Evolutionary conservation across 2,113 vertebrate species (phyloP).

Genomic region (Morone saxatilis): DNA sequence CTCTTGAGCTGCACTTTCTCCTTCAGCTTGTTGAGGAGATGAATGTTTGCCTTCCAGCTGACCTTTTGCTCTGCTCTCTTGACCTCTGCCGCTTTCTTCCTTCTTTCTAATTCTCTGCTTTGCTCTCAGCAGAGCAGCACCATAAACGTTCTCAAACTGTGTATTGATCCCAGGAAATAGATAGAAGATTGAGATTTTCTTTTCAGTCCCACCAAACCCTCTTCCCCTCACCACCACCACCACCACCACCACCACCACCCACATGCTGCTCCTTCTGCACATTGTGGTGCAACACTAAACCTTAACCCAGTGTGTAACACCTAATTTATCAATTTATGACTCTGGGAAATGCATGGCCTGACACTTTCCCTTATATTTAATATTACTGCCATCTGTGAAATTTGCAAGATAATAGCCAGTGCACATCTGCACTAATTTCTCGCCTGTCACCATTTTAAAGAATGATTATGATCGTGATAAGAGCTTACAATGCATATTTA

Average conservation of each 20-base stretch:
- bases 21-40: conserved; percentile 30
- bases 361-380: background rate
- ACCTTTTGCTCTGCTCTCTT: conserved; percentile 44
- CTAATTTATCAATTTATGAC: conserved; percentile 13
- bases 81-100: conserved; percentile 27
- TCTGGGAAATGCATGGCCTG: conserved; percentile 8
- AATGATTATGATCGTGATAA: background rate
- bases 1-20: background rate
- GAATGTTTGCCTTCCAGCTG: conserved; percentile 25
- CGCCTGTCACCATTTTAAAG: background rate
- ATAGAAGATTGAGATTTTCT: conserved; percentile 64
- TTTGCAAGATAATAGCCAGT: conserved; percentile 23
- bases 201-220: background rate
- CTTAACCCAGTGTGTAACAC: background rate
- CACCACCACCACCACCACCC: background rate
- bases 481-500: background rate
- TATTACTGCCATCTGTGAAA: conserved; percentile 39
- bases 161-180: conserved; percentile 67
- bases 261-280: conserved; percentile 35
- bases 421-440: conserved; percentile 39
- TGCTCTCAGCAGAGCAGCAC: conserved; percentile 35
- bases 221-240: background rate
- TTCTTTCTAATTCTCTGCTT: conserved; percentile 20
- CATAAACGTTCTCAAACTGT: conserved; percentile 26
- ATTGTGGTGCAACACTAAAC: conserved; percentile 25